Conservation (phyloP, 1,140 invertebrate species). For the Vanessa tameamea region DNA sequence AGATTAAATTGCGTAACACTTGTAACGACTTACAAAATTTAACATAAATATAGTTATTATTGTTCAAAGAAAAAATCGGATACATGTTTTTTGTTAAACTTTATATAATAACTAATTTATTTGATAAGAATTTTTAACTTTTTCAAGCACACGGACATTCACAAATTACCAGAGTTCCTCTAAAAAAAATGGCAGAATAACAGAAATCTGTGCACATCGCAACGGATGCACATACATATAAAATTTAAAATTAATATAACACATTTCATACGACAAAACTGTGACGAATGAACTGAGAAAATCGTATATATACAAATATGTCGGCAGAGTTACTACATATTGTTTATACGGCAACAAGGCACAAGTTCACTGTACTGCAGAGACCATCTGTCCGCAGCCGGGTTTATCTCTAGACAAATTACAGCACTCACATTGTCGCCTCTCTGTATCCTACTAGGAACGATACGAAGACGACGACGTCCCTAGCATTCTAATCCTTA, state of each 20-base stretch:
- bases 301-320: not conserved
- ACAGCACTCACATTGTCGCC: conserved; percentile 47
- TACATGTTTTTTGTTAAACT: no score
- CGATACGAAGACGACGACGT: conserved; percentile 12
- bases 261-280: no score
- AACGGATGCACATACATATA: no score
- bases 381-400: conserved; percentile 66
- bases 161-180: no score
- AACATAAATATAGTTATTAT: not conserved
- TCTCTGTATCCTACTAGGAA: conserved; percentile 14
- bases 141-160: no score
- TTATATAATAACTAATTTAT: no score
- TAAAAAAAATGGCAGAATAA: no score
- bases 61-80: no score
- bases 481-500: not conserved
- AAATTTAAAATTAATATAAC: no score
- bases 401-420: conserved; percentile 73
- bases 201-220: no score
- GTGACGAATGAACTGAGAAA: not conserved
- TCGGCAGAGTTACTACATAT: not conserved
- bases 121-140: no score
- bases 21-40: not conserved
- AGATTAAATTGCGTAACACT: not conserved
- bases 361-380: conserved; percentile 45
- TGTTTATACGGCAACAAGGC: conserved; percentile 28